phyloP scores from a whole-genome alignment of 1,140 invertebrate genomes.

The Venturia canescens region DNA sequence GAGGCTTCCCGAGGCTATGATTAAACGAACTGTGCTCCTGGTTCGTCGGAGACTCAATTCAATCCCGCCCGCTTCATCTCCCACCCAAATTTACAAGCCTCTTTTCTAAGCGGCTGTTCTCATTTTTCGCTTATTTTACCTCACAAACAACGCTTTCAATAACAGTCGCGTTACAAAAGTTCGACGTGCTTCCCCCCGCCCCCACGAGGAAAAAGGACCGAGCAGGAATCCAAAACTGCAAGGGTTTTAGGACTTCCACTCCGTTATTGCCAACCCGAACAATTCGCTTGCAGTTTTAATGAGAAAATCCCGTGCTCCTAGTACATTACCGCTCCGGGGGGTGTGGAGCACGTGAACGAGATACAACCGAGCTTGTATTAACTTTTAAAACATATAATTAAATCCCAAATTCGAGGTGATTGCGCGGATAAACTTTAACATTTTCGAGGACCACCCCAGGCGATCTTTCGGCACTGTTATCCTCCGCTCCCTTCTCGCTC shows the following conservation, averaged over 20 bases:
- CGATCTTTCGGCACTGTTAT: neutral
- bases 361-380: constrained; percentile 7
- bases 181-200: neutral
- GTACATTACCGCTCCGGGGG: constrained; percentile 6
- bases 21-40: too few species aligned
- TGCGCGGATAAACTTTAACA: constrained; percentile 23
- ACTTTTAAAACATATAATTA: constrained; percentile 32
- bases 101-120: too few species aligned
- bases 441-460: constrained; percentile 18
- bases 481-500: neutral
- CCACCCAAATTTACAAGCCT: too few species aligned
- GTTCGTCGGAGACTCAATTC: too few species aligned
- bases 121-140: neutral
- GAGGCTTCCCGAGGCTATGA: too few species aligned
- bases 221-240: constrained; percentile 8
- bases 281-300: constrained; percentile 32
- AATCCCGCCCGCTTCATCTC: too few species aligned
- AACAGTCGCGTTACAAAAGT: neutral
- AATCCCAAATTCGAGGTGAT: constrained; percentile 11
- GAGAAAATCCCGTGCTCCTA: constrained; percentile 26
- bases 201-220: neutral
- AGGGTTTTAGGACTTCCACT: neutral
- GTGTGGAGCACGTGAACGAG: neutral
- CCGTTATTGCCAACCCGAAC: neutral
- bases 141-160: constrained; percentile 1